These are phyloP conservation scores for Chauna torquata DNA, from an alignment of 2,113 vertebrate species.

Conservation along the genomic window DNA sequence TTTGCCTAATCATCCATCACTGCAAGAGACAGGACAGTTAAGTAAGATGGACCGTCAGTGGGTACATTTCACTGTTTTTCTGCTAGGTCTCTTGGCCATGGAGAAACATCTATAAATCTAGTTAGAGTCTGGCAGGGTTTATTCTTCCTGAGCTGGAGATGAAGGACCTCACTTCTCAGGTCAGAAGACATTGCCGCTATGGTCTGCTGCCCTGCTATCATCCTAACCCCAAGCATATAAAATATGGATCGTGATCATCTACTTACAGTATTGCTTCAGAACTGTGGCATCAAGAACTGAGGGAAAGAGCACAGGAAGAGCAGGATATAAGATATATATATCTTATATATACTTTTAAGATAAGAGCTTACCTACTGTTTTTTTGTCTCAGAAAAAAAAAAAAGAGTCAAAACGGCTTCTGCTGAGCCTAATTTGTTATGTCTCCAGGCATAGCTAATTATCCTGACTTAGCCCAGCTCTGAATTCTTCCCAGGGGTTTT, in stretches of 20 bases:
- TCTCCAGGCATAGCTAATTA: conserved; percentile 41
- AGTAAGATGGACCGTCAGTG: neutral
- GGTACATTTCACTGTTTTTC: neutral
- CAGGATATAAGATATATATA: neutral
- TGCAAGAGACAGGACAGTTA: neutral
- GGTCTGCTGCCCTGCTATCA: neutral
- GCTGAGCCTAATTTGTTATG: neutral
- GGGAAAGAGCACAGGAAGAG: neutral
- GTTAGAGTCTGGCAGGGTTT: neutral
- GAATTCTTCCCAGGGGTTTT: conserved; percentile 15
- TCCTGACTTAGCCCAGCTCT: neutral
- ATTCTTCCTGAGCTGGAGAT: neutral
- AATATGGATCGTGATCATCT: neutral
- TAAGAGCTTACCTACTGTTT: neutral
- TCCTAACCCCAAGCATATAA: neutral
- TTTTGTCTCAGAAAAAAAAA: neutral
- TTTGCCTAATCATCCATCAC: neutral
- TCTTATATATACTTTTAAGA: neutral
- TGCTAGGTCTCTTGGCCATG: neutral
- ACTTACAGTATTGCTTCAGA: neutral
- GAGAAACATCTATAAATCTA: neutral
- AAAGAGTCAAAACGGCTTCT: neutral
- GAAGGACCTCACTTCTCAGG: neutral
- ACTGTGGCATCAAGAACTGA: neutral
- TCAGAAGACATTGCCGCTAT: neutral